These are phyloP conservation scores for Hexactinellida sp. DNA, from an alignment of 37 sponge, comb jelly and placozoan genomes.

Conservation along the genomic window DNA sequence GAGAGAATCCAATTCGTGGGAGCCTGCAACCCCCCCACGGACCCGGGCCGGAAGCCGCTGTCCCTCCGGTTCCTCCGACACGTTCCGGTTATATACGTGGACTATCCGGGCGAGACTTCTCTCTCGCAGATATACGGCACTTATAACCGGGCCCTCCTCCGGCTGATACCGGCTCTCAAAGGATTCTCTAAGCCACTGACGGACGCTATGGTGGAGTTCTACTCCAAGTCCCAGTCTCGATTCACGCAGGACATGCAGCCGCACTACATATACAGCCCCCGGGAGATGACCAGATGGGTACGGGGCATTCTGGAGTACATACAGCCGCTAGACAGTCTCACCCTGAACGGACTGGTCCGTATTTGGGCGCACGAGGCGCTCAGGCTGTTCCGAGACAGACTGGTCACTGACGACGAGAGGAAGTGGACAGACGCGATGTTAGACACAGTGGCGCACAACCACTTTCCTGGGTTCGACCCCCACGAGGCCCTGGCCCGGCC, in stretches of 20 bases:
- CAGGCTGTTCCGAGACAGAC: slow-evolving; percentile 80
- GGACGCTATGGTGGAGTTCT: slow-evolving; percentile 95
- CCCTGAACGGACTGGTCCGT: slow-evolving; percentile 83
- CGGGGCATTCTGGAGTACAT: slow-evolving; percentile 87
- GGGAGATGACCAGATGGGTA: slow-evolving; percentile 99
- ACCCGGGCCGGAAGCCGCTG: slow-evolving; percentile 88
- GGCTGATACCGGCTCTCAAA: slow-evolving; percentile 71
- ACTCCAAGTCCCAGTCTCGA: slow-evolving; percentile 75
- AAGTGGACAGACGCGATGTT: slow-evolving; percentile 89
- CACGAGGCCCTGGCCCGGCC: slow-evolving; percentile 68
- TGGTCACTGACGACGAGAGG: slow-evolving; percentile 82
- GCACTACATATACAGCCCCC: slow-evolving; percentile 94
- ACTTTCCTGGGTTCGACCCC: slow-evolving; percentile 74
- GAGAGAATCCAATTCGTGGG: slow-evolving; percentile 96
- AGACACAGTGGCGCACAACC: slow-evolving; percentile 61
- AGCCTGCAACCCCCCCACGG: slow-evolving; percentile 95
- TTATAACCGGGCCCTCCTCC: slow-evolving; percentile 91
- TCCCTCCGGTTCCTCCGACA: slow-evolving; percentile 90
- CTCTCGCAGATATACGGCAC: slow-evolving; percentile 95
- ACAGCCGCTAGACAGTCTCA: slow-evolving; percentile 63
- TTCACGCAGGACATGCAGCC: slow-evolving; percentile 99
- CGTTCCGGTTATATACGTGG: slow-evolving; percentile 94
- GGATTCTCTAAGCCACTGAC: slow-evolving; percentile 86
- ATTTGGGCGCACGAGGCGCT: slow-evolving; percentile 97
- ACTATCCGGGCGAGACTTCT: slow-evolving; percentile 85